Evolutionary conservation across 1,140 invertebrate genomes (phyloP).

Genomic region (Neotoxoptera formosana): DNA sequence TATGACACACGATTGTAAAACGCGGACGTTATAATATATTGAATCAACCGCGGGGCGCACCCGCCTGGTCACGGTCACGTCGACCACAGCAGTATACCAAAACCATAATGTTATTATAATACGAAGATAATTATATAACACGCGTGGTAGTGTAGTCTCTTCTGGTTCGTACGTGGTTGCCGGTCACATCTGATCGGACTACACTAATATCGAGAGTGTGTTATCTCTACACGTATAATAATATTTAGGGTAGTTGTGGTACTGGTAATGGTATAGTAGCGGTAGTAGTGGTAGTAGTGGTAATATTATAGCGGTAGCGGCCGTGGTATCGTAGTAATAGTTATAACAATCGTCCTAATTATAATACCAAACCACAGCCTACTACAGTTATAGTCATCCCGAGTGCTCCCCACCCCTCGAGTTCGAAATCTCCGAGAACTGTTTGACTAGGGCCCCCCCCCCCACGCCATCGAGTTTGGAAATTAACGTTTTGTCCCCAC

Average conservation of each 20-base stretch:
- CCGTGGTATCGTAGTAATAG: background rate
- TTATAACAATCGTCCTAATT: background rate
- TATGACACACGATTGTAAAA: background rate
- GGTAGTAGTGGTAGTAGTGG: background rate
- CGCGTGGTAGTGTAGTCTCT: background rate
- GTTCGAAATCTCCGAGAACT: background rate
- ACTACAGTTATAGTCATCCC: background rate
- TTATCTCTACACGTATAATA: background rate
- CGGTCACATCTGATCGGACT: slow-evolving; percentile 1
- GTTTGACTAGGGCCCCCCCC: background rate
- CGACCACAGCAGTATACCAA: background rate
- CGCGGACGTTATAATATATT: background rate
- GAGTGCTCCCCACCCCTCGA: background rate
- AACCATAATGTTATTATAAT: background rate
- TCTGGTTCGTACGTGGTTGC: background rate
- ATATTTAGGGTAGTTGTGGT: background rate
- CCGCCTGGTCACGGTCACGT: background rate
- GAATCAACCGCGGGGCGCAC: background rate
- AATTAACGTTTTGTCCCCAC: background rate
- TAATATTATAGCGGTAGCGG: no score
- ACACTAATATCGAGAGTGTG: background rate
- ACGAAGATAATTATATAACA: background rate
- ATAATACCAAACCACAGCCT: no score
- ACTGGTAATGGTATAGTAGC: background rate
- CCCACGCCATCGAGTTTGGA: background rate